phyloP scores from a whole-genome alignment of 2,113 vertebrate species.

The Notothenia rossii region DNA sequence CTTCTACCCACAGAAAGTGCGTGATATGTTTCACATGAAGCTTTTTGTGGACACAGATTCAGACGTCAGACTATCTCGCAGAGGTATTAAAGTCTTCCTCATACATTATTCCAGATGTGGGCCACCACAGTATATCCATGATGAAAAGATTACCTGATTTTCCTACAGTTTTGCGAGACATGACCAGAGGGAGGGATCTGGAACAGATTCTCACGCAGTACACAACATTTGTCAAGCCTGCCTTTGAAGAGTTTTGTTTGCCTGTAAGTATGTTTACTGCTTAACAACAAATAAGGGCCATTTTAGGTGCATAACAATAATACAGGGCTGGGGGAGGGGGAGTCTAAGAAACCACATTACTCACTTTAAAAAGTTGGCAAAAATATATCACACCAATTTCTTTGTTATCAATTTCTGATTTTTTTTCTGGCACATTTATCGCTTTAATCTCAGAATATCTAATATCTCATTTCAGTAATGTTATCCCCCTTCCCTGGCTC shows the following conservation, averaged over 20 bases:
- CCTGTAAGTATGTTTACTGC: conserved; percentile 83
- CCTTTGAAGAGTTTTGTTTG: conserved; percentile 97
- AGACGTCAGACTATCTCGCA: conserved; percentile 92
- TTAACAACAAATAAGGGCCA: too few relatives aligned
- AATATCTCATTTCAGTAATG: neutral
- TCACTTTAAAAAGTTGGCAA: too few relatives aligned
- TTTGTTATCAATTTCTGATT: too few relatives aligned
- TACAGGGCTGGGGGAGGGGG: too few relatives aligned
- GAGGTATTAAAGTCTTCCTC: conserved; percentile 82
- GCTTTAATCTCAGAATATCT: too few relatives aligned
- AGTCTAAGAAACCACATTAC: too few relatives aligned
- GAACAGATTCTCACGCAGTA: conserved; percentile 98
- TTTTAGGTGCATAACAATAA: too few relatives aligned
- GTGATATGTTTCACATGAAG: conserved; percentile 98
- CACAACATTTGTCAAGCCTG: conserved; percentile 96
- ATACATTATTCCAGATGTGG: neutral
- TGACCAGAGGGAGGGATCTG: conserved; percentile 93
- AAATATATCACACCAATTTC: too few relatives aligned
- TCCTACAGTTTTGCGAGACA: conserved; percentile 91
- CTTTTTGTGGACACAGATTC: conserved; percentile 98
- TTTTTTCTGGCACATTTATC: too few relatives aligned
- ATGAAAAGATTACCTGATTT: neutral
- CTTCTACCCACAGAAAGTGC: conserved; percentile 94
- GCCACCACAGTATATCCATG: neutral
- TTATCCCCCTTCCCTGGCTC: too few relatives aligned